Evolutionary conservation across 2,113 vertebrate species (phyloP).

Genomic region (Lasiurus borealis): DNA sequence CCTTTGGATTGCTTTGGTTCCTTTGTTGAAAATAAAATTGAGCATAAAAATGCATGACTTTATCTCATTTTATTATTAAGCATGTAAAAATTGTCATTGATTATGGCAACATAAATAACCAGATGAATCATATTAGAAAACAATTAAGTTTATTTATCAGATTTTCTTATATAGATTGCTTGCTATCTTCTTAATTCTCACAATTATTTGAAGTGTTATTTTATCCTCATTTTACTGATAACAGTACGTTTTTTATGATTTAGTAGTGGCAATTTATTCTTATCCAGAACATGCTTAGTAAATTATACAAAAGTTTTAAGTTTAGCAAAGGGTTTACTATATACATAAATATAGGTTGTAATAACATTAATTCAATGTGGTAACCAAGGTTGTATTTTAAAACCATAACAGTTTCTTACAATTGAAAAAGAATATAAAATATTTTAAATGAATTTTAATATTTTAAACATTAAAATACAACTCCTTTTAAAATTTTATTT

Average conservation of each 20-base stretch:
- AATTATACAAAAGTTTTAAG: conserved; percentile 18
- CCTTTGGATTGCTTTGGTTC: not conserved
- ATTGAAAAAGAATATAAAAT: not conserved
- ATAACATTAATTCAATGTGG: conserved; percentile 36
- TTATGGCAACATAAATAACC: too few relatives aligned
- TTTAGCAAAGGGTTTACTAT: conserved; percentile 36
- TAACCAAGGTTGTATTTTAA: conserved; percentile 49
- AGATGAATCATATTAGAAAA: not conserved
- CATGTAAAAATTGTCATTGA: not conserved
- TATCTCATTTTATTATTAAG: not conserved
- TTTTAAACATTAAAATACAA: conserved; percentile 46
- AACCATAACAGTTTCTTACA: conserved; percentile 25
- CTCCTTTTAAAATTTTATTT: not conserved
- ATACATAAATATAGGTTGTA: conserved; percentile 16
- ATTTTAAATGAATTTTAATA: conserved; percentile 48
- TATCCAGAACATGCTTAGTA: not conserved
- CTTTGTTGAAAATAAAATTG: not conserved
- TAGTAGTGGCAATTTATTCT: conserved; percentile 33
- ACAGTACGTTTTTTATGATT: not conserved
- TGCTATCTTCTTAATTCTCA: not conserved
- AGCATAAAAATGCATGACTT: not conserved
- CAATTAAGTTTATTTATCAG: not conserved
- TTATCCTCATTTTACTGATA: not conserved
- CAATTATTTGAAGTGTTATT: not conserved
- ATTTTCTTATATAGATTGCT: not conserved